These are phyloP conservation scores for Sprattus sprattus DNA, from an alignment of 2,113 vertebrate species.

Conservation along the genomic window DNA sequence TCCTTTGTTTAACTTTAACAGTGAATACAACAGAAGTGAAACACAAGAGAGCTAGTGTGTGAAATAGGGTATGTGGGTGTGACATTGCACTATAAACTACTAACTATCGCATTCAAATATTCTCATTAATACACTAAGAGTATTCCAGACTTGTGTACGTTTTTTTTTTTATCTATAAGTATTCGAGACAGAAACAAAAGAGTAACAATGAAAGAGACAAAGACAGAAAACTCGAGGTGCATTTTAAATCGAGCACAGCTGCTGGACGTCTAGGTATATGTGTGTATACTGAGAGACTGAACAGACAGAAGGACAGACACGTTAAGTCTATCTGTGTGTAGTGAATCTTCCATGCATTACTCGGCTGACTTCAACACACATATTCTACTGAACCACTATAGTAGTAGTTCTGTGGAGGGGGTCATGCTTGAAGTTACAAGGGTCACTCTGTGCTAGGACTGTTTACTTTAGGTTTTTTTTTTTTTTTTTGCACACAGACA, in stretches of 20 bases:
- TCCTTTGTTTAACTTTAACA: slow-evolving; percentile 32
- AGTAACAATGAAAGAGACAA: neutral
- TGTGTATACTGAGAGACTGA: neutral
- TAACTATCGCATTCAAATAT: neutral
- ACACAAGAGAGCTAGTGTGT: neutral
- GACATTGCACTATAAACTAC: neutral
- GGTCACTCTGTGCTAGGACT: slow-evolving; percentile 6
- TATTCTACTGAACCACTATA: slow-evolving; percentile 26
- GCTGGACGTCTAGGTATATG: neutral
- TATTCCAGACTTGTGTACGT: neutral
- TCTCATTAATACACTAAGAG: neutral
- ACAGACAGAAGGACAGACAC: neutral
- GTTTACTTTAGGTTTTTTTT: neutral
- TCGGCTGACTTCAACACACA: neutral
- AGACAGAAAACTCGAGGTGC: neutral
- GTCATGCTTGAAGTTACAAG: neutral
- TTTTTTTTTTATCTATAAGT: neutral
- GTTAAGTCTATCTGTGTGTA: neutral
- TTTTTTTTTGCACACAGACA: slow-evolving; percentile 20
- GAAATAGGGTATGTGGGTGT: neutral
- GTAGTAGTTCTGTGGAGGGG: slow-evolving; percentile 1
- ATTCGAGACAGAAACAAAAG: slow-evolving; percentile 21
- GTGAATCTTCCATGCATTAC: slow-evolving; percentile 41
- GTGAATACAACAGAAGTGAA: neutral
- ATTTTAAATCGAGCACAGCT: neutral